Base-by-base conservation (phyloP, 2,797 vertebrate genomes). In the Miichthys miiuy region DNA sequence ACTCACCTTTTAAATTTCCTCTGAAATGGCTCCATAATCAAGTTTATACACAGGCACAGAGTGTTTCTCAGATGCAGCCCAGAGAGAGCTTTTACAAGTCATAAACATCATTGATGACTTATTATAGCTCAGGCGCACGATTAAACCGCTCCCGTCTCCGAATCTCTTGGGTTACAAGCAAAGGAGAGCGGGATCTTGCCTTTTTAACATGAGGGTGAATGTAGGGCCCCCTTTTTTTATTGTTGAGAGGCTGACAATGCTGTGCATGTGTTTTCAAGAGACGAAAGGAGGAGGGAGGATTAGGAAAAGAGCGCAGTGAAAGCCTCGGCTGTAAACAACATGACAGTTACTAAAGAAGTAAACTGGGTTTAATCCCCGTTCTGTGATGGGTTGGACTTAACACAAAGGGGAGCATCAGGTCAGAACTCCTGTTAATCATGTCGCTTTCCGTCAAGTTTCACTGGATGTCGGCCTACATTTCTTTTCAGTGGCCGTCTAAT, bases 21-120 rank as follows among this genome's bases (percentile, higher is more conserved):
- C 41, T 25, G 30, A 78, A 83, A 86, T 67, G 68, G 21, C 70
- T 81, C 66, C 52, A 65, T 75, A 65, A 89, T 74, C 71, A 66
- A n/a, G 51, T 82, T 85, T 62, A 82, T 77, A 72, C 55, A 74
- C 68, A 21, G n/a, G 9, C 16, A 2, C 71, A 4, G 58, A 10
- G 56, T 72, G 68, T 77, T 83, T 75, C 75, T 69, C 46, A 62
- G 47, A 69, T 68, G n/a, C 47, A 60, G 78, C 21, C 52, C 76
- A 50, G 58, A 70, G 71, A 78, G 65, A 81, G 82, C 73, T 82
- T 90, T 88, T 83, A 89, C 55, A 65, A 83, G 61, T 68, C 80
- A 68, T 88, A 91, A 93, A 92, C 88, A 87, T 85, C 84, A 80
- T 57, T 82, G 79, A 86, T 84, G 83, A 89, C 83, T 89, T 85